Evolutionary conservation across 1,140 invertebrate genomes (phyloP).

Genomic region (Drosophila pectinifera): DNA sequence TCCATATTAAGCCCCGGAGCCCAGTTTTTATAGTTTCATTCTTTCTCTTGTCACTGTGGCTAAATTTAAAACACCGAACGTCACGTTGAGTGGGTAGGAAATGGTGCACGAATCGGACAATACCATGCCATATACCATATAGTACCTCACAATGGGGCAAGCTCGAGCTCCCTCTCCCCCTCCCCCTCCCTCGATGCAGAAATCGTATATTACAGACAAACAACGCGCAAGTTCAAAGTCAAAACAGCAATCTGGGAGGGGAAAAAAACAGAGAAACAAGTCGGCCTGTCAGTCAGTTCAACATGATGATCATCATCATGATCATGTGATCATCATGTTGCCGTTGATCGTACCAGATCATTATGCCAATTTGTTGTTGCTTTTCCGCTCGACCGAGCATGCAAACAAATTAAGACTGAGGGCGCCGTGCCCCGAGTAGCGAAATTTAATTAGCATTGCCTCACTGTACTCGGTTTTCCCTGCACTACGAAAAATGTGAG

Average conservation of each 20-base stretch:
- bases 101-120: conserved; percentile 42
- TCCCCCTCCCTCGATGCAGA: conserved; percentile 42
- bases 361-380: conserved; percentile 70
- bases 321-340: conserved; percentile 30
- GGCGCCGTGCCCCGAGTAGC: conserved; percentile 53
- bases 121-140: conserved; percentile 28
- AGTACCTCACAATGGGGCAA: conserved; percentile 31
- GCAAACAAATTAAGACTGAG: conserved; percentile 76
- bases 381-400: conserved; percentile 78
- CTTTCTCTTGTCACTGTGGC: conserved; percentile 58
- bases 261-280: conserved; percentile 5
- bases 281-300: conserved; percentile 46
- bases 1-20: conserved; percentile 66
- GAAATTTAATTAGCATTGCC: conserved; percentile 77
- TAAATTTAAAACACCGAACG: conserved; percentile 73
- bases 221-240: conserved; percentile 74
- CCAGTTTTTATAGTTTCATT: conserved; percentile 34
- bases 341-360: conserved; percentile 58
- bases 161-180: conserved; percentile 1
- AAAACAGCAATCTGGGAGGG: conserved; percentile 33
- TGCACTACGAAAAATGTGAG: conserved; percentile 20
- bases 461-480: conserved; percentile 15
- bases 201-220: conserved; percentile 56
- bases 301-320: conserved; percentile 26
- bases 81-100: conserved; percentile 69